Conservation (phyloP, 2,113 vertebrate species). For the Prionailurus viverrinus region DNA sequence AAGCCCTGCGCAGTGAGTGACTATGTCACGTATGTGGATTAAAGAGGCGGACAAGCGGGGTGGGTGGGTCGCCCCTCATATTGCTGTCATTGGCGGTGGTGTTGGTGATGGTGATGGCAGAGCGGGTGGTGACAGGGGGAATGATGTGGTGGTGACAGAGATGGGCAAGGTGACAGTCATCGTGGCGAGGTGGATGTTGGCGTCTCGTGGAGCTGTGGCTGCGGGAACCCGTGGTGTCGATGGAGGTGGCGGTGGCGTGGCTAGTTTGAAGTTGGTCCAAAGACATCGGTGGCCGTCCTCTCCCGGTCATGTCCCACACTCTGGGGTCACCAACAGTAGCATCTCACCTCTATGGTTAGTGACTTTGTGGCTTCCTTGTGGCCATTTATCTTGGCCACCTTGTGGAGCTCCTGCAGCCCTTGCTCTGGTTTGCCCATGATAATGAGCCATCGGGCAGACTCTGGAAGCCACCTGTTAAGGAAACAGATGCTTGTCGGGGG, state of each 20-base stretch:
- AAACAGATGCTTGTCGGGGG: too few relatives aligned
- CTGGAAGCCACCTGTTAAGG: constrained; percentile 86
- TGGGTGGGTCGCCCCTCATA: neutral
- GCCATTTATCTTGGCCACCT: constrained; percentile 90
- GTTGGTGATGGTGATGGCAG: neutral
- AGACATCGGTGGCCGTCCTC: too few relatives aligned
- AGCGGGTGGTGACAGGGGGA: fast-evolving
- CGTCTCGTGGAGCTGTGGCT: too few relatives aligned
- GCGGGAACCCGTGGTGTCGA: fast-evolving
- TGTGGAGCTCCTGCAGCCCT: constrained; percentile 87
- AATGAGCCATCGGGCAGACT: constrained; percentile 92
- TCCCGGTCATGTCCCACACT: neutral
- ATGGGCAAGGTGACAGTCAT: too few relatives aligned
- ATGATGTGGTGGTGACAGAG: neutral
- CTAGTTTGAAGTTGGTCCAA: fast-evolving
- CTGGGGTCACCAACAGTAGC: neutral
- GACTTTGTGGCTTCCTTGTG: constrained; percentile 85
- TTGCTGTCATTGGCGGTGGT: neutral
- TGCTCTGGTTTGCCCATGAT: constrained; percentile 80
- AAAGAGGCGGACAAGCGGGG: fast-evolving
- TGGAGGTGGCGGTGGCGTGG: neutral
- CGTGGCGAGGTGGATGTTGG: fast-evolving
- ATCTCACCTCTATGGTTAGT: constrained; percentile 89
- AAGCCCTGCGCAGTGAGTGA: neutral
- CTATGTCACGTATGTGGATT: fast-evolving